Conservation (phyloP, 2,113 vertebrate genomes). For the Salvelinus namaycush region DNA sequence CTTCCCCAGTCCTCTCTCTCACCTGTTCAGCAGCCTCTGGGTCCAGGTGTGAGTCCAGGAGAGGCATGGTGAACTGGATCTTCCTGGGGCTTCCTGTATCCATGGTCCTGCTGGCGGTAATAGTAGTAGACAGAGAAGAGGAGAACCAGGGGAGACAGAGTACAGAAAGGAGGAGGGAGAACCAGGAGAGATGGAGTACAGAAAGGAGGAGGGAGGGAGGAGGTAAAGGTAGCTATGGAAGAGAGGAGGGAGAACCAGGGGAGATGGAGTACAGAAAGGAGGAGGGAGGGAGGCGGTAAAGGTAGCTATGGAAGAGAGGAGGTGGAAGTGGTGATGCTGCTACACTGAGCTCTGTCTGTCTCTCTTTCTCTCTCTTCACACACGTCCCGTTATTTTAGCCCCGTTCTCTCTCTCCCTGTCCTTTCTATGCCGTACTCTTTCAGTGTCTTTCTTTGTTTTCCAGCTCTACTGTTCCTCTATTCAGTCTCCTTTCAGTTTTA, state of each 20-base stretch:
- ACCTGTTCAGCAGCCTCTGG: constrained; percentile 92
- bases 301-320: background rate
- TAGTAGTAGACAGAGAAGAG: background rate
- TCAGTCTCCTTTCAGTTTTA: background rate
- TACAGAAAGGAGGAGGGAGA: background rate
- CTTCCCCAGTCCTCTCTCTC: constrained; percentile 24
- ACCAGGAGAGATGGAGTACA: background rate
- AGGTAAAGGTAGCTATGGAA: too few relatives aligned
- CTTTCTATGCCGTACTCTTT: constrained; percentile 15
- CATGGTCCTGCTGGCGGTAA: constrained; percentile 67
- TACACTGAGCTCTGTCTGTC: background rate
- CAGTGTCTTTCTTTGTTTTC: constrained; percentile 2
- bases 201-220: background rate
- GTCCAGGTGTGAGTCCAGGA: constrained; percentile 89
- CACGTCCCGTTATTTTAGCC: background rate
- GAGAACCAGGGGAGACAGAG: background rate
- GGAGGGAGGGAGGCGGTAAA: background rate
- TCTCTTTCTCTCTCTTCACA: background rate
- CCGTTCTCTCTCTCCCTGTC: constrained; percentile 41
- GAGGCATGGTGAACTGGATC: constrained; percentile 89
- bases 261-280: too few relatives aligned
- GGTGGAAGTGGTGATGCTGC: background rate
- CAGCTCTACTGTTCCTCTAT: constrained; percentile 8
- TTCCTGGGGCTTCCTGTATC: constrained; percentile 86
- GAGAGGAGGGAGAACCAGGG: too few relatives aligned